Conservation (phyloP, 2,888 invertebrate species). For the Sceliomorpha sp. region DNA sequence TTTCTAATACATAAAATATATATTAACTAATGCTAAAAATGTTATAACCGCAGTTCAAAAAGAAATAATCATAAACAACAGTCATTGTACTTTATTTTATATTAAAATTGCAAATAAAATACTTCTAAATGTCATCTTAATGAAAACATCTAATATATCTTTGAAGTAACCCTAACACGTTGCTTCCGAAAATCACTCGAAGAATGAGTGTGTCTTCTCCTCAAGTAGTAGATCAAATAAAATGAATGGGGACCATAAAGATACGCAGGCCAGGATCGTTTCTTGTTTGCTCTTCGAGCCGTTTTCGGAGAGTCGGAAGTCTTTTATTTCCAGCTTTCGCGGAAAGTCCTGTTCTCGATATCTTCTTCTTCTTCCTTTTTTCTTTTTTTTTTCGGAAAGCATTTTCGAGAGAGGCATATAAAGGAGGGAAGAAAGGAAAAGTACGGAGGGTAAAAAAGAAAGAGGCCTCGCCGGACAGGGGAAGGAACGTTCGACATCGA, state of each 20-base stretch:
- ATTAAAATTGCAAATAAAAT: too few species aligned
- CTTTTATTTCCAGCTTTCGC: slow-evolving; percentile 48
- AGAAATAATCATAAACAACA: too few species aligned
- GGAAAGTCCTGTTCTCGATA: slow-evolving; percentile 23
- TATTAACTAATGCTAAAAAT: too few species aligned
- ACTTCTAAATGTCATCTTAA: too few species aligned
- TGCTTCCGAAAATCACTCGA: slow-evolving; percentile 1
- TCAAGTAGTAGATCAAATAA: slow-evolving; percentile 31
- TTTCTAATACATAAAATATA: too few species aligned
- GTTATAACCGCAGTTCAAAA: too few species aligned
- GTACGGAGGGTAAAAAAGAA: slow-evolving; percentile 34
- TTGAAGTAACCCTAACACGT: too few species aligned
- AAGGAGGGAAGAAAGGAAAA: slow-evolving; percentile 17
- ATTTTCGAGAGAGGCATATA: slow-evolving; percentile 37
- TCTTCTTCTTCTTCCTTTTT: too few species aligned
- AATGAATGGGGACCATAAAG: slow-evolving; percentile 35
- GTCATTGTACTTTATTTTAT: too few species aligned
- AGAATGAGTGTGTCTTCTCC: slow-evolving; percentile 24
- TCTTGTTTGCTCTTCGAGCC: slow-evolving; percentile 51
- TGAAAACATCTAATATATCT: too few species aligned
- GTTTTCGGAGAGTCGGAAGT: slow-evolving; percentile 48
- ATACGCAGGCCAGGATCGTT: slow-evolving; percentile 44
- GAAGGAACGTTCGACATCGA: slow-evolving; percentile 11
- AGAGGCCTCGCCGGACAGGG: slow-evolving; percentile 11
- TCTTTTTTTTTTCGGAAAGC: slow-evolving; percentile 39